Evolutionary conservation across 2,888 invertebrate species (phyloP).

Genomic region (Euplexia lucipara): DNA sequence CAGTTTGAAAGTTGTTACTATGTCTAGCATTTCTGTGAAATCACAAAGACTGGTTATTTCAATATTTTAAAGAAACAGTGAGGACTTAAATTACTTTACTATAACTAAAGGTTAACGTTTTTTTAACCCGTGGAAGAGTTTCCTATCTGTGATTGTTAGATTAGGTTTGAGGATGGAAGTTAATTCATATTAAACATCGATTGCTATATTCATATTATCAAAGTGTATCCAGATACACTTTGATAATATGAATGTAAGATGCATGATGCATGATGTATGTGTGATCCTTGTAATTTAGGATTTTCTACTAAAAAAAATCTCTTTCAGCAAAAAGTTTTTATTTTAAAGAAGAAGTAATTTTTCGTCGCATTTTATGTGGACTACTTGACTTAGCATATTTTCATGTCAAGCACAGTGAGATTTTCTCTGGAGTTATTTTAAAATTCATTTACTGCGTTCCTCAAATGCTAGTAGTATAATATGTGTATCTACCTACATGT

Average conservation of each 20-base stretch:
- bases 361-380: too few species aligned
- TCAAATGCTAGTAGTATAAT: background rate
- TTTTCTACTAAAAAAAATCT: too few species aligned
- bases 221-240: too few species aligned
- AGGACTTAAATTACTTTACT: background rate
- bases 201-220: too few species aligned
- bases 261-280: too few species aligned
- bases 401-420: too few species aligned
- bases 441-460: background rate
- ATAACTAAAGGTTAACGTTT: background rate
- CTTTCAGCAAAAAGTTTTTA: too few species aligned
- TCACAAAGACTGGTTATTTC: slow-evolving; percentile 22
- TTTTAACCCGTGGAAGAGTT: slow-evolving; percentile 17
- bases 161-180: background rate
- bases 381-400: too few species aligned
- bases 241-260: too few species aligned
- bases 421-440: background rate
- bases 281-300: too few species aligned
- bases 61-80: slow-evolving; percentile 6
- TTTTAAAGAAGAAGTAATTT: too few species aligned
- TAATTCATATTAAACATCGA: too few species aligned
- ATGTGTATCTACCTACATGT: slow-evolving; percentile 1
- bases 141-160: background rate
- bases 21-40: slow-evolving; percentile 5
- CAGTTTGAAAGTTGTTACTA: slow-evolving; percentile 16